A percentile compares a stretch with the other conserved stretches of the same genome.
phyloP scores from a whole-genome alignment of 2,888 invertebrate species.

The Yponomeuta malinellus region DNA sequence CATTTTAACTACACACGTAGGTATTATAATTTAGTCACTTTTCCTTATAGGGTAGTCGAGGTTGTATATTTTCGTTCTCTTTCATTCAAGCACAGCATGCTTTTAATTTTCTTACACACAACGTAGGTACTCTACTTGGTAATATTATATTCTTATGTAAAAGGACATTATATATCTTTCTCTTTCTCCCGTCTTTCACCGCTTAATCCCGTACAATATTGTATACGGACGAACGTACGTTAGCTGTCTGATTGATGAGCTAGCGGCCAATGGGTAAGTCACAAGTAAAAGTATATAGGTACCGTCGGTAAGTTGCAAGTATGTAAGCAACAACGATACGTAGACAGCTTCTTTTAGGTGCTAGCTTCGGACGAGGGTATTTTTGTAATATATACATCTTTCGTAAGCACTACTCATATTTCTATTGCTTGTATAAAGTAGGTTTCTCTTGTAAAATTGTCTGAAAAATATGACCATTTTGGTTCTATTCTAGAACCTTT shows the following conservation, averaged over 20 bases:
- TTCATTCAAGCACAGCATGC: conserved; percentile 58
- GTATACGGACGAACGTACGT: conserved; percentile 52
- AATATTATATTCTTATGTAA: conserved; percentile 2
- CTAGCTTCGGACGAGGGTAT: neutral
- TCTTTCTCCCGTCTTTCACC: conserved; percentile 67
- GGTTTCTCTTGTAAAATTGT: neutral
- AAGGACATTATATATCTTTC: conserved; percentile 34
- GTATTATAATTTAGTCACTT: neutral
- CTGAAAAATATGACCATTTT: neutral
- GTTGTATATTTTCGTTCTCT: conserved; percentile 21
- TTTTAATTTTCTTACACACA: conserved; percentile 32
- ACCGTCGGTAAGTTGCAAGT: too few species aligned
- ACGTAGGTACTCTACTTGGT: neutral
- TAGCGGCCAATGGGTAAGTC: conserved; percentile 88
- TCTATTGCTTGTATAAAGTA: neutral
- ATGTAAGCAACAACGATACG: neutral
- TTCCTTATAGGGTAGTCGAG: conserved; percentile 21
- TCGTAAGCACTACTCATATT: neutral
- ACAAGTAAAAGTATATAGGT: neutral
- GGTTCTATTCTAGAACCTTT: too few species aligned
- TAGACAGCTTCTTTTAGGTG: neutral
- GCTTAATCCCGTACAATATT: conserved; percentile 64
- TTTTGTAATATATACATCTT: neutral
- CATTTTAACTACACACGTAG: neutral
- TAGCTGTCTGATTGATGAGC: conserved; percentile 92